Base-by-base conservation (phyloP, 2,797 vertebrate species). In the Vultur gryphus region DNA sequence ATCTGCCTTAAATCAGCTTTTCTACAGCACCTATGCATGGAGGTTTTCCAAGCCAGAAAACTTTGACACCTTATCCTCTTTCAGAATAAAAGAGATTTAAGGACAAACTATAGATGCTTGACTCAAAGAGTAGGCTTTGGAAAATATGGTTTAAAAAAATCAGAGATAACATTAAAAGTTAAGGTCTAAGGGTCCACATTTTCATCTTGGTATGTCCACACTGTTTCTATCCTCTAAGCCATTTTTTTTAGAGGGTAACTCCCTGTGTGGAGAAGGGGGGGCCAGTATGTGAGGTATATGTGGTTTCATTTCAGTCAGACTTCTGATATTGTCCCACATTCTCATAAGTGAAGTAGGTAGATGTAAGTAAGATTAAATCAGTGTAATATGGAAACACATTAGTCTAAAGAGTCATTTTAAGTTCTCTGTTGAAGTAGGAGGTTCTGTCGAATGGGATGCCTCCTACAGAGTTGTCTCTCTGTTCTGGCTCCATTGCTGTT, bases 11-110 rank as follows among this genome's bases (percentile, higher is more conserved):
- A 81, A 10, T 86, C 33, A 35, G 17, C 29, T 79, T 82, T 81
- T 82, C 83, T 58, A 31, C 48, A 62, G 18, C 35, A 54, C 16
- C 13, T 62, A 3, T 21, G 7, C 2, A 0, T 0, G 5, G 14
- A 55, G 10, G 15, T 62, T 94, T 71, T 79, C 35, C 35, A 82
- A 33, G n/a, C 25, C 46, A 62, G 25, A 77, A 79, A 69, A 54
- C 11, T 43, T 51, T 26, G 19, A 62, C 19, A 16, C 7, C 28
- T 89, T 85, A 29, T 73, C 19, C n/a, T 86, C 16, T 92, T 90
- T 87, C 37, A 69, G n/a, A 58, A 71, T 66, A 83, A 48, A 35
- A 73, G 37, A 81, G 14, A 25, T 62, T 12, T 54, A 51, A 87
- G 43, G 33, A 55, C 19, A 61, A 78, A 33, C 8, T 58, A 5